A percentile compares a stretch with the other conserved stretches of the same genome.
phyloP scores from a whole-genome alignment of 2,113 vertebrate species.

The Notarius quadriscutis region DNA sequence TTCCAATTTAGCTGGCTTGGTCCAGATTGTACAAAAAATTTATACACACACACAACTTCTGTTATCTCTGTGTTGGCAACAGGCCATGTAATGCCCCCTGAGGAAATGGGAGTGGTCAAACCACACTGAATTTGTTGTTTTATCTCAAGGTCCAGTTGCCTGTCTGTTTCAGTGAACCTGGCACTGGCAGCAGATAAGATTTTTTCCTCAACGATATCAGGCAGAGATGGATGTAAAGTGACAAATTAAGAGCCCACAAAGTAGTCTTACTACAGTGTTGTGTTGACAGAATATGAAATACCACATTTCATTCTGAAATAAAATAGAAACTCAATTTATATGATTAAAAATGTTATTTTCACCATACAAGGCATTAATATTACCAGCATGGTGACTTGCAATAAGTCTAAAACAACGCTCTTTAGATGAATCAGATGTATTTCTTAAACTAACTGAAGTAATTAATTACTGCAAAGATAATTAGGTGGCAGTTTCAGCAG shows the following conservation, averaged over 20 bases:
- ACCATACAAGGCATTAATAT: not conserved
- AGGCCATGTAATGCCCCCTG: not conserved
- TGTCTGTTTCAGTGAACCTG: not conserved
- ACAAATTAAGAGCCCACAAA: not conserved
- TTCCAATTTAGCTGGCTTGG: not conserved
- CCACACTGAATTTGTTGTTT: not conserved
- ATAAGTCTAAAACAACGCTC: not conserved
- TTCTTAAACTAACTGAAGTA: not conserved
- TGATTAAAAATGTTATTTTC: not conserved
- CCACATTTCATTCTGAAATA: not conserved
- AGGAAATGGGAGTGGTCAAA: constrained; percentile 7
- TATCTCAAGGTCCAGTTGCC: constrained; percentile 11
- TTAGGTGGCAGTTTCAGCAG: not conserved
- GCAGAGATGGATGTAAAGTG: not conserved
- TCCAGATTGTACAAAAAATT: not conserved
- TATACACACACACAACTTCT: not conserved
- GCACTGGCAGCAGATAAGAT: not conserved
- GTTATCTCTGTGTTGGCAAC: not conserved
- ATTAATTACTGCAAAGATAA: not conserved
- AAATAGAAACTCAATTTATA: not conserved
- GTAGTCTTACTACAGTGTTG: not conserved
- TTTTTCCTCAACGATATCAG: not conserved
- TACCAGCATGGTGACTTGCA: not conserved
- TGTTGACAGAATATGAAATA: not conserved
- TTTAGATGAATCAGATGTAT: not conserved